Evolutionary conservation across 1,140 invertebrate genomes (phyloP).

Genomic region (Meloidogyne hapla): DNA sequence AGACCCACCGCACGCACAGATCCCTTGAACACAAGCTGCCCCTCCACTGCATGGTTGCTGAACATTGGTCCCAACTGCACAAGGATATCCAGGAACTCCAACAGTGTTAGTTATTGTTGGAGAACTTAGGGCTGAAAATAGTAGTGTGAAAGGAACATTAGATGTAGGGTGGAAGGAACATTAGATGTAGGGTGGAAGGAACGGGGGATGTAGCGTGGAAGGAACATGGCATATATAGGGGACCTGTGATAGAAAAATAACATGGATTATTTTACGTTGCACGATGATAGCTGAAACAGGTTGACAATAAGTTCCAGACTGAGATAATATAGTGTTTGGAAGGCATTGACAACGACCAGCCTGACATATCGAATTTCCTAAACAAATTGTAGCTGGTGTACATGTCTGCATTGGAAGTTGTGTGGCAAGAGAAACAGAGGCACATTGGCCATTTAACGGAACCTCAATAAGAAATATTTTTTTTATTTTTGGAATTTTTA

Average conservation of each 20-base stretch:
- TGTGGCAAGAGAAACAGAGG: slow-evolving; percentile 43
- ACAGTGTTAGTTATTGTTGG: background rate
- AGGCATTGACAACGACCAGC: slow-evolving; percentile 45
- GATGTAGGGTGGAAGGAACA: background rate
- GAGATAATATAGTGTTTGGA: slow-evolving; percentile 45
- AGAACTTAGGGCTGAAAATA: slow-evolving; percentile 28
- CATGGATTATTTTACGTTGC: slow-evolving; percentile 14
- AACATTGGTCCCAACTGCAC: slow-evolving; percentile 2
- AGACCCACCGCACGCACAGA: slow-evolving; percentile 44
- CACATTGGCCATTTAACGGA: slow-evolving; percentile 49
- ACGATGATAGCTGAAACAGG: slow-evolving; percentile 39
- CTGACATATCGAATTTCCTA: slow-evolving; percentile 44
- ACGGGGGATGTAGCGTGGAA: background rate
- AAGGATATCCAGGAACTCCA: slow-evolving; percentile 19
- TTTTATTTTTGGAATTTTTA: no score
- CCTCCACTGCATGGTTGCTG: slow-evolving; percentile 44
- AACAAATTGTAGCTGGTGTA: slow-evolving; percentile 35
- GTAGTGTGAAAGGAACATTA: no score
- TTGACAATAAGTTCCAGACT: slow-evolving; percentile 37
- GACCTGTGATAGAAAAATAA: background rate
- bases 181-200: background rate
- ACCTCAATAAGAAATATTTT: background rate
- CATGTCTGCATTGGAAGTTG: slow-evolving; percentile 47
- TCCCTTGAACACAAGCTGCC: slow-evolving; percentile 40
- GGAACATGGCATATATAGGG: background rate